Conservation (phyloP, 2,888 invertebrate species). For the Synanthedon vespiformis region DNA sequence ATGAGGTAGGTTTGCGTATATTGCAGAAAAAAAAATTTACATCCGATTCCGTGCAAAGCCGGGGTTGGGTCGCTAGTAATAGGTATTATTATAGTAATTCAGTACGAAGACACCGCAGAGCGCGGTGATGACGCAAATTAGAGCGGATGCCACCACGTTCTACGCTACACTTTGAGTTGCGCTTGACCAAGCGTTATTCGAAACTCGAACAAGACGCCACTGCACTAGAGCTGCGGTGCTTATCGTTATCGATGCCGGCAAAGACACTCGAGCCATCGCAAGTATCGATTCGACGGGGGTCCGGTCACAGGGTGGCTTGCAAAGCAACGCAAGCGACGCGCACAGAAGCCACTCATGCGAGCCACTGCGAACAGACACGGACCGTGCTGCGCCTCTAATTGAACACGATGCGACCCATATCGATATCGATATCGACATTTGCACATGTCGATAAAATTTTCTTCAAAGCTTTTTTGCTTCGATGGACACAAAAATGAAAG, state of each 20-base stretch:
- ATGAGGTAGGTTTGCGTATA: background rate
- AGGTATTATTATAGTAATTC: conserved; percentile 9
- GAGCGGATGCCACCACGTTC: conserved; percentile 38
- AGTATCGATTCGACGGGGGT: conserved; percentile 42
- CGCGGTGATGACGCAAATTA: conserved; percentile 44
- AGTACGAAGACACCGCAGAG: conserved; percentile 18
- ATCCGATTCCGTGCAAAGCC: no score
- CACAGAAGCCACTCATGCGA: conserved; percentile 61
- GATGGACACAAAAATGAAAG: no score
- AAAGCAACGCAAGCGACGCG: conserved; percentile 35
- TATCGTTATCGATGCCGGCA: conserved; percentile 36
- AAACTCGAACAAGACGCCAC: conserved; percentile 55
- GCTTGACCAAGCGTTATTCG: conserved; percentile 67
- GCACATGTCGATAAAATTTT: no score
- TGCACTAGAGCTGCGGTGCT: conserved; percentile 31
- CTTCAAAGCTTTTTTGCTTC: no score
- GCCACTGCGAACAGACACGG: conserved; percentile 45
- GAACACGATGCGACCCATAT: conserved; percentile 37
- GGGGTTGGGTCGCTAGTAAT: conserved; percentile 1
- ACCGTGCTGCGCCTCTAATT: conserved; percentile 59
- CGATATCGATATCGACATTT: conserved; percentile 16
- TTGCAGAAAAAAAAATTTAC: no score
- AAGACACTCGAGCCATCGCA: conserved; percentile 27
- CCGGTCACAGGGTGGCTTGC: conserved; percentile 15
- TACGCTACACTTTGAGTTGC: conserved; percentile 55